A percentile compares a stretch with the other conserved stretches of the same genome.
Conservation (phyloP, 2,888 invertebrate species). For the Morinoia aosen region DNA sequence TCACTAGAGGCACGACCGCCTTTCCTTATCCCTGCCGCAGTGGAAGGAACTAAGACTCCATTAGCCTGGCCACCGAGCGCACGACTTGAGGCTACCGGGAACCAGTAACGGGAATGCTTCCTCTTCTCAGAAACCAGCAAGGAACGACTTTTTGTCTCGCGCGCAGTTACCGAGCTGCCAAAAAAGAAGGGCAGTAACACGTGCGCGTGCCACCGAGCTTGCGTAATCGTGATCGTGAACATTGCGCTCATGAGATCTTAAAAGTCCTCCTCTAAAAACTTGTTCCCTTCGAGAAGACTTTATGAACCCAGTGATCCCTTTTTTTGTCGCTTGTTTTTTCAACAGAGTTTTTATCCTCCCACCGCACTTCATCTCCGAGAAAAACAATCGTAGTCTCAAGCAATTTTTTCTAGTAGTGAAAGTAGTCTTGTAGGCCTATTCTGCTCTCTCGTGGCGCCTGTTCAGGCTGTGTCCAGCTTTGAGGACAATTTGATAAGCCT, state of each 20-base stretch:
- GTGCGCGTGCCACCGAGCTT: neutral
- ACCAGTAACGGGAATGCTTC: conserved; percentile 25
- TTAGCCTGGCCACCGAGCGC: neutral
- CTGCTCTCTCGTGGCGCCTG: neutral
- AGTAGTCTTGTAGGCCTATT: neutral
- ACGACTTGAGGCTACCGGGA: neutral
- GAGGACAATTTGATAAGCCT: neutral
- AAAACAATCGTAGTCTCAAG: neutral
- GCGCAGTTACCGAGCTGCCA: neutral
- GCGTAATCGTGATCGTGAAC: conserved; percentile 40
- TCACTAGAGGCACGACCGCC: neutral
- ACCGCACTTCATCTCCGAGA: neutral
- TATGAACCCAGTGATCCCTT: neutral
- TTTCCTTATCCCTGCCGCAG: neutral
- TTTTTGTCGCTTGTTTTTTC: neutral
- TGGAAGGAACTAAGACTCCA: neutral
- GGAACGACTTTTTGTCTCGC: conserved; percentile 38
- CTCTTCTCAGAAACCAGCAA: conserved; percentile 33
- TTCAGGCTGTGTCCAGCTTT: neutral
- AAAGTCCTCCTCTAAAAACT: conserved; percentile 18
- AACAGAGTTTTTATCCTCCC: neutral
- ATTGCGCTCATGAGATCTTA: neutral
- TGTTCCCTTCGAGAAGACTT: neutral
- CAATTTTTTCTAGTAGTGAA: neutral
- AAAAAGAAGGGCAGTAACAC: conserved; percentile 5